These are phyloP conservation scores for Zapus hudsonius DNA, from an alignment of 2,113 vertebrate genomes.

Conservation along the genomic window DNA sequence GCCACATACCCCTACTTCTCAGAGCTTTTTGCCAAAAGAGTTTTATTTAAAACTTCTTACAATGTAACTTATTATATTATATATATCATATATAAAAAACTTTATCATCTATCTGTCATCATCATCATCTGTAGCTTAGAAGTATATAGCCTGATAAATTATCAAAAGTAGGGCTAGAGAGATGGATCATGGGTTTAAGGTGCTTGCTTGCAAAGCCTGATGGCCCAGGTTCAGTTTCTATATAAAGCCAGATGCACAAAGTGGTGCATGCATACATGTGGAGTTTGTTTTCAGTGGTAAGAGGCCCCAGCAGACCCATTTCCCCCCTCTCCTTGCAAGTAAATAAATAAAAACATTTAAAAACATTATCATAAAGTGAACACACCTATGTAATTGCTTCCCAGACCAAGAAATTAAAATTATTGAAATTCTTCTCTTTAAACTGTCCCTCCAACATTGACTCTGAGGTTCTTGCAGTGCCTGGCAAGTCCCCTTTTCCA, in stretches of 20 bases:
- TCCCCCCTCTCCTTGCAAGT: too few relatives aligned
- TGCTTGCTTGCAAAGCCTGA: too few relatives aligned
- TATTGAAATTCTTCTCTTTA: neutral
- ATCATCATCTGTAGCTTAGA: neutral
- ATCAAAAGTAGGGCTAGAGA: neutral
- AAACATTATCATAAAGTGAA: neutral
- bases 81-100: too few relatives aligned
- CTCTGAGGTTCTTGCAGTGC: neutral
- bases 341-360: too few relatives aligned
- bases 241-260: too few relatives aligned
- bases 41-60: slow-evolving; percentile 35
- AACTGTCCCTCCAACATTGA: neutral
- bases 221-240: too few relatives aligned
- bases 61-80: neutral
- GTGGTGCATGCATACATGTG: too few relatives aligned
- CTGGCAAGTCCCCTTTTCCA: neutral
- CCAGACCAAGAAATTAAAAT: slow-evolving; percentile 8
- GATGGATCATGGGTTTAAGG: too few relatives aligned
- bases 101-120: too few relatives aligned
- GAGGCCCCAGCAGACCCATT: too few relatives aligned
- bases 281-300: too few relatives aligned
- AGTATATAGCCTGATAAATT: slow-evolving; percentile 9
- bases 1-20: neutral
- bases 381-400: neutral
- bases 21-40: slow-evolving; percentile 18